Evolutionary conservation across 2,113 vertebrate species (phyloP), one percentile per base, ranked within the genome.

Genomic region (Perccottus glenii): DNA sequence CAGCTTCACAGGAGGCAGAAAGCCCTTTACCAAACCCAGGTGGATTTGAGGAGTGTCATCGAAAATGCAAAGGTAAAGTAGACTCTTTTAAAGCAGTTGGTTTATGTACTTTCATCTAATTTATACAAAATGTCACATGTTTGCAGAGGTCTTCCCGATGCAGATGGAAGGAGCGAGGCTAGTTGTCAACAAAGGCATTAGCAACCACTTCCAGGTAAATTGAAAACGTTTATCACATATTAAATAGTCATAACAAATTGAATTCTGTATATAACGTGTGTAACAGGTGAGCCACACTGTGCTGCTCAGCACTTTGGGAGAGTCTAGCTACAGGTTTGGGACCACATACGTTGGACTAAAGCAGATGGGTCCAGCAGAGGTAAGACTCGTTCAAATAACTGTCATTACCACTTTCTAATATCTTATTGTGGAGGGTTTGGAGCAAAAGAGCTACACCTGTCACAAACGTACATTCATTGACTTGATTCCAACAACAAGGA

Each of bases 171-270:
- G 95, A 0, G 95, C 96, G 70, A 87, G 94, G 64, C 87, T 96
- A 46, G 89, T 92, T 0, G 93, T 96, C 63, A 96, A 96, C 86
- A 96, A 96, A 67, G 95, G 94, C 14, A 90, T 96, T 32, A 96
- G 95, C 83, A 95, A 95, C 79, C 92, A 94, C 61, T 96, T 96
- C 86, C 95, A 96, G 94, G 95, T 96, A 70, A 87, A 92, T 85
- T 8, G 2, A 68, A 9, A 70, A 3, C 32, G 6, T 38, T n/a
- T 38, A 40, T 42, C 35, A 40, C 10, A 12, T 32, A 32, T 46
- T 16, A 53, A 16, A n/a, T 19, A 27, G 19, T 27, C 19, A 27
- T 27, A 27, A 27, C 19, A 27, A 27, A 27, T 3, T 27, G 19
- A 27, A 27, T 27, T n/a, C 19, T 27, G 19, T 27, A 27, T 27